Base-by-base conservation (phyloP, 2,113 vertebrate genomes). In the Protomyctophum bolini region DNA sequence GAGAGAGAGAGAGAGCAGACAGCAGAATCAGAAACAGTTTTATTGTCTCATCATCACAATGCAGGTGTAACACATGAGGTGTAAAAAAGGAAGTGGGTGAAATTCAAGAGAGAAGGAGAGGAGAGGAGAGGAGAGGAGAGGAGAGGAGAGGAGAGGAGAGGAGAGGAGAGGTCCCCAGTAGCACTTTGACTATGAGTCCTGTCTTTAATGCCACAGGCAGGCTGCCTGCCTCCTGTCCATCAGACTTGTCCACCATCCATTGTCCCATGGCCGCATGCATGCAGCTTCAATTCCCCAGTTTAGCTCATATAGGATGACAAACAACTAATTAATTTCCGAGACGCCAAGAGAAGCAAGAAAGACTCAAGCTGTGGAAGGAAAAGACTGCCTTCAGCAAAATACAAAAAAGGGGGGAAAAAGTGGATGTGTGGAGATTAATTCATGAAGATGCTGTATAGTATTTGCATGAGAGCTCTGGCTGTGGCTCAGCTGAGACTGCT, bases 261-360 rank as follows among this genome's bases (percentile, higher is more conserved):
- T 65, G 79, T 80, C 68, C 58, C 76, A 77, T 75, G 62, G 63
- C 61, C 59, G 68, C 76, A 77, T 66, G 46, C 61, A 66, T 58
- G 5, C 10, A 75, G 63, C 79, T 64, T 63, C 78, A 67, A 85
- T 86, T 89, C 90, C 88, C 77, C 56, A 87, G 86, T 88, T 87
- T 77, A 85, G 89, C 84, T 83, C 55, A n/a, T n/a, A n/a, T n/a
- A 68, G 87, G 91, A 92, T 92, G 89, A 84, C 86, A 90, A 94
- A 90, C 89, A 91, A 84, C 92, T 94, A 93, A 94, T 93, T 93
- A 90, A 90, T 91, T 91, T 91, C 89, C 82, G 70, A 68, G 83
- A 86, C 61, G 73, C 88, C 77, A 79, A 75, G 60, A 84, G 80
- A 91, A 90, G 88, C 81, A 90, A 78, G 4, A 4, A 4, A 33